Evolutionary conservation across 2,113 vertebrate species (phyloP).

Genomic region (Lophura nycthemera): DNA sequence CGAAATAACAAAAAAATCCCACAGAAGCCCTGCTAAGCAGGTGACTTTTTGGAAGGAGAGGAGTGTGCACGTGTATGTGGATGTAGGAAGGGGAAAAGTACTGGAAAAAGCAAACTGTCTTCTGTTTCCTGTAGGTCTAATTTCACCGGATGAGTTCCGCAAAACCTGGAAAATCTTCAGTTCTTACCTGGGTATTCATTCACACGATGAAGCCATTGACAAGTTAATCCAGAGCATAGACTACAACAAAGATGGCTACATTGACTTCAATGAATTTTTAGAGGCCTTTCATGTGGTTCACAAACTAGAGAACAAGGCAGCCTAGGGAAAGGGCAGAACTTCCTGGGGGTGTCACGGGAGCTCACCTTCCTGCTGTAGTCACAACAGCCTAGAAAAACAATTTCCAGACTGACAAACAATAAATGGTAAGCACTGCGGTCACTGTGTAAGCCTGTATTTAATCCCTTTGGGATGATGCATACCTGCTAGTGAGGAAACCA

Average conservation of each 20-base stretch:
- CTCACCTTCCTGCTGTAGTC: not conserved
- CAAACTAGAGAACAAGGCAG: conserved; percentile 78
- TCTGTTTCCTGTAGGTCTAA: conserved; percentile 82
- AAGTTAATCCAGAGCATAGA: conserved; percentile 90
- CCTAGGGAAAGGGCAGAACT: not conserved
- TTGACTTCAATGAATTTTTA: conserved; percentile 96
- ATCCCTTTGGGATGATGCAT: not conserved
- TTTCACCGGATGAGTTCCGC: conserved; percentile 93
- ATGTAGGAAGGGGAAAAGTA: not conserved
- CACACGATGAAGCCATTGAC: conserved; percentile 82
- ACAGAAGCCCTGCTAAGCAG: fast-evolving
- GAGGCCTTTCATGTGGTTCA: conserved; percentile 95
- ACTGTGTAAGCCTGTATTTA: not conserved
- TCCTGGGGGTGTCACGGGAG: not conserved
- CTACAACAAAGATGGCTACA: conserved; percentile 94
- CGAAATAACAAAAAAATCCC: not conserved
- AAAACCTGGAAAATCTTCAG: conserved; percentile 93
- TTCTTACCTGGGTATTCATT: conserved; percentile 83
- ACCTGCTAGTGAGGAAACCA: not conserved
- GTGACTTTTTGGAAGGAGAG: not conserved
- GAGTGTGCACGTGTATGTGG: fast-evolving
- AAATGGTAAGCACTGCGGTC: not conserved
- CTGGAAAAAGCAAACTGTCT: not conserved
- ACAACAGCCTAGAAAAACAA: not conserved
- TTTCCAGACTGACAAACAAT: not conserved